Percentiles rank a stretch among this genome's conserved stretches.
phyloP scores from a whole-genome alignment of 2,888 invertebrate species.

The Thyatira batis region DNA sequence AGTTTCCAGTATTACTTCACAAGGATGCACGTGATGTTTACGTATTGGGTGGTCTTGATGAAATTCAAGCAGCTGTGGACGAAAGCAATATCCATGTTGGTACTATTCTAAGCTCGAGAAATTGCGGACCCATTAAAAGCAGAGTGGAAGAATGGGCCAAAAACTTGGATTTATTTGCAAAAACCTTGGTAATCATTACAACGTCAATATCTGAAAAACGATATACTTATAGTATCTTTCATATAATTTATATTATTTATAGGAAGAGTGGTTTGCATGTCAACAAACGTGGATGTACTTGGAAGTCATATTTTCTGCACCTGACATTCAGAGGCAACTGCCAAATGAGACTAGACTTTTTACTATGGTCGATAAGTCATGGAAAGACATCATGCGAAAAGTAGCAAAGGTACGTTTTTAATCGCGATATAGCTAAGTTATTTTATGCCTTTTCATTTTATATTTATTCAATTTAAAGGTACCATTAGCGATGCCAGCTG shows the following conservation, averaged over 20 bases:
- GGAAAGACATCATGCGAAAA: conserved; percentile 93
- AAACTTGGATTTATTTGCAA: conserved; percentile 89
- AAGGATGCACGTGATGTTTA: conserved; percentile 92
- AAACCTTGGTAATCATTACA: conserved; percentile 85
- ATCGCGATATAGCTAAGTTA: background rate
- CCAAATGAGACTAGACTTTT: conserved; percentile 95
- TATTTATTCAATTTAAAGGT: conserved; percentile 70
- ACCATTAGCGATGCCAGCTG: conserved; percentile 91
- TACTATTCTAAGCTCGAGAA: conserved; percentile 93
- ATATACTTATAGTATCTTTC: no score
- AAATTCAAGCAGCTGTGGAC: conserved; percentile 90
- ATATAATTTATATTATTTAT: conserved; percentile 8
- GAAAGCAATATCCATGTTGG: conserved; percentile 93
- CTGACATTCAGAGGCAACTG: conserved; percentile 96
- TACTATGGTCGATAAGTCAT: conserved; percentile 92
- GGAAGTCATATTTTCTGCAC: conserved; percentile 96
- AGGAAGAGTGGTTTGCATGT: conserved; percentile 95
- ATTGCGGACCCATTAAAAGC: conserved; percentile 91
- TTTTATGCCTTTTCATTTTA: no score
- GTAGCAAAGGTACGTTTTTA: conserved; percentile 85
- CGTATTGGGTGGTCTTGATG: conserved; percentile 92
- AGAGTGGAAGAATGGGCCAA: conserved; percentile 92
- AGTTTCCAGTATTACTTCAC: conserved; percentile 89
- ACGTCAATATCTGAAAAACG: no score
- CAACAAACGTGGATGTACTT: conserved; percentile 97